These are phyloP conservation scores for Melieria picta DNA, from an alignment of 2,888 invertebrate genomes.

Conservation along the genomic window DNA sequence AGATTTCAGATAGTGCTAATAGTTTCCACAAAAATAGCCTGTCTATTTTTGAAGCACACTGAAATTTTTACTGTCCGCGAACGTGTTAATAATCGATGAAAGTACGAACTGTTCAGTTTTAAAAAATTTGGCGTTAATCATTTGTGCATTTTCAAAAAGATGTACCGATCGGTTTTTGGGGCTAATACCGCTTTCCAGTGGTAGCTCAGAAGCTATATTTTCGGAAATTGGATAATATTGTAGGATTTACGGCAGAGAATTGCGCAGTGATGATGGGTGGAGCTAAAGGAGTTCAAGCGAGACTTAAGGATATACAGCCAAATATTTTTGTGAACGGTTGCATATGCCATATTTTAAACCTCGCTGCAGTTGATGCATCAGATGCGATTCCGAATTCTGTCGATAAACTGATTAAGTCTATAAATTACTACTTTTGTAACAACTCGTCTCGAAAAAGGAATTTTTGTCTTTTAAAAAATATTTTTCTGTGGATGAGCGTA, in stretches of 20 bases:
- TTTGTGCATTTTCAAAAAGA: neutral
- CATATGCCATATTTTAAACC: neutral
- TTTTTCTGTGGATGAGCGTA: neutral
- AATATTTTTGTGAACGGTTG: neutral
- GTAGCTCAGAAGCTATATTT: neutral
- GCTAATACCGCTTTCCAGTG: neutral
- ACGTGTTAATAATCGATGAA: neutral
- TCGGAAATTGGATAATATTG: neutral
- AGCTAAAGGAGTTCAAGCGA: neutral
- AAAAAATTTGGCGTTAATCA: neutral
- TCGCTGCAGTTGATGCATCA: neutral
- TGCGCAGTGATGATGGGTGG: conserved; percentile 7
- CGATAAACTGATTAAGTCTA: neutral
- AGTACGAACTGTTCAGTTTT: neutral
- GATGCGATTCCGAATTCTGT: neutral
- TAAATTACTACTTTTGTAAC: neutral
- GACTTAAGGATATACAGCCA: neutral
- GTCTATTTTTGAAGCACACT: too few species aligned
- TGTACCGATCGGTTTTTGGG: neutral
- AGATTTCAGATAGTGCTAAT: too few species aligned
- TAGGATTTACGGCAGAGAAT: neutral
- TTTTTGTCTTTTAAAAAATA: neutral
- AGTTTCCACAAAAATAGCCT: too few species aligned
- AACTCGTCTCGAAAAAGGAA: neutral
- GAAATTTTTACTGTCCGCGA: too few species aligned